Conservation (phyloP, 2,113 vertebrate species). For the Tylochromis polylepis region DNA sequence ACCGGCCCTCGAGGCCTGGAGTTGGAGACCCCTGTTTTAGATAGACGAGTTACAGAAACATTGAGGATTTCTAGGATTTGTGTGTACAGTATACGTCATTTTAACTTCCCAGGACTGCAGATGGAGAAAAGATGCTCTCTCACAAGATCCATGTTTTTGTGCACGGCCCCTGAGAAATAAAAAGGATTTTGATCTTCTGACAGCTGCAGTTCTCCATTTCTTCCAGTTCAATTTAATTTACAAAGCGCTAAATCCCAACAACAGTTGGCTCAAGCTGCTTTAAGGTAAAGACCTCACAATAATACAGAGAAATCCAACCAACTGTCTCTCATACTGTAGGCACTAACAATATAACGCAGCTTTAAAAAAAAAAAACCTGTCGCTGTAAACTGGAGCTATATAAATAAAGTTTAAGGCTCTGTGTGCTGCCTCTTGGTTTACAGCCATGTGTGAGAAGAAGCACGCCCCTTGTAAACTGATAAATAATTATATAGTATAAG, state of each 20-base stretch:
- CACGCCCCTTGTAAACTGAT: not conserved
- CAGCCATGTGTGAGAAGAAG: not conserved
- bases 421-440: not conserved
- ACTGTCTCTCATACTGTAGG: fast-evolving
- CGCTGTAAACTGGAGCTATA: not conserved
- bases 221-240: not conserved
- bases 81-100: too few species aligned
- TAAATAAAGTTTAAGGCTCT: not conserved
- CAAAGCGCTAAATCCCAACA: not conserved
- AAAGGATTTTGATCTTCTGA: not conserved
- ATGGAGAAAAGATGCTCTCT: too few species aligned
- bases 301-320: not conserved
- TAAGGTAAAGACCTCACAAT: not conserved
- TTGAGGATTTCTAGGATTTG: too few species aligned
- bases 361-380: fast-evolving
- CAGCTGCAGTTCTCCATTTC: fast-evolving
- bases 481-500: not conserved
- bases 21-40: too few species aligned
- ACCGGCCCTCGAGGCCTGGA: too few species aligned
- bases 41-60: not conserved
- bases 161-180: too few species aligned
- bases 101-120: too few species aligned
- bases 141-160: too few species aligned
- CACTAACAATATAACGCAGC: not conserved
- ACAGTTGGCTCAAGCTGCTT: not conserved